Base-by-base conservation (phyloP, 2,113 vertebrate genomes). In the Sterna hirundo region DNA sequence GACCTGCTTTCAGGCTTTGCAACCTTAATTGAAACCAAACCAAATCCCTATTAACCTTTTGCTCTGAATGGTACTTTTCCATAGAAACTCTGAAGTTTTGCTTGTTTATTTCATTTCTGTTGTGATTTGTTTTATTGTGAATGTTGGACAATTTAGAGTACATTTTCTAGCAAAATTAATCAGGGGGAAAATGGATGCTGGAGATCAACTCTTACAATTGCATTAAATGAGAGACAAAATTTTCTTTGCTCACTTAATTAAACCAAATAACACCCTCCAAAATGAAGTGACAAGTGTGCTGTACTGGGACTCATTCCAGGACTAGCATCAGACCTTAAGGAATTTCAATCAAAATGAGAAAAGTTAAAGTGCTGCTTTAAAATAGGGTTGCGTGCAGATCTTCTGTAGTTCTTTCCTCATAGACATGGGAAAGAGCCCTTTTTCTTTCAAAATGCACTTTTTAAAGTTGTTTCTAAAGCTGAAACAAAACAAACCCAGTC, bases 241-340 rank as follows among this genome's bases (percentile, higher is more conserved):
- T 75, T 95, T 93, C 64, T 82, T 91, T 70, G 70, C 23, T 86
- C 57, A 71, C 89, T 90, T 88, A 92, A 91, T 91, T 89, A 89
- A 68, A 80, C 5, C 15, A 84, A 86, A 62, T 58, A 88, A 71
- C 42, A 94, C 10, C 25, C n/a, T 96, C 87, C 38, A 84, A 71
- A 95, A 84, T 79, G 15, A 70, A 87, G 29, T 64, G 9, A 40
- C 12, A 16, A 44, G 4, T 62, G 65, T 65, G 18, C 58, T 61
- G 40, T 51, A 38, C 20, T 38, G 44, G 77, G n/a, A 89, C 89
- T 95, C 57, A 52, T 82, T 72, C 85, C 81, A 80, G 15, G 8
- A 76, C 52, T 82, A 60, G 14, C 23, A 75, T 38, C n/a, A 91
- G 79, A 65, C 84, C 54, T 68, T 34, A 36, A 83, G 65, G 25